These are phyloP conservation scores for Drosophila serrata DNA, from an alignment of 1,140 invertebrate species.

Conservation along the genomic window DNA sequence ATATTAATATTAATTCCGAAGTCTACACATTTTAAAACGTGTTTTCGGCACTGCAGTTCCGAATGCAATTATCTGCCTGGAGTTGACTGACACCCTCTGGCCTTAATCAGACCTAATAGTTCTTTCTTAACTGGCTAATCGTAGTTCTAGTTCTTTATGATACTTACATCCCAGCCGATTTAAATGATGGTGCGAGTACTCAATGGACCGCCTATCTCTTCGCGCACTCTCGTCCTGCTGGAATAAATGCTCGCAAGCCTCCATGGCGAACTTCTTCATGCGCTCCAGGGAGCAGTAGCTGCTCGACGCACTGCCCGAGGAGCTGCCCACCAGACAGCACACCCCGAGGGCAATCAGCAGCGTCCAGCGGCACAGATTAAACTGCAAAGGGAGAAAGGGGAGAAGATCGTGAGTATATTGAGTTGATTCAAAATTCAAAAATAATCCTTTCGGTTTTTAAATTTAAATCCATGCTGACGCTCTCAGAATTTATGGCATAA, in stretches of 20 bases:
- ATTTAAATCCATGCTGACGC: slow-evolving; percentile 35
- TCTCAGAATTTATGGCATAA: slow-evolving; percentile 49
- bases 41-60: slow-evolving; percentile 57
- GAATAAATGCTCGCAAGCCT: slow-evolving; percentile 78
- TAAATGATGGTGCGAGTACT: slow-evolving; percentile 47
- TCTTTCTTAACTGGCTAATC: neutral
- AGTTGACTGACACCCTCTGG: slow-evolving; percentile 75
- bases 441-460: slow-evolving; percentile 27
- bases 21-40: slow-evolving; percentile 32
- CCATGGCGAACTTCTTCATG: slow-evolving; percentile 75
- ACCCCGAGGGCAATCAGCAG: slow-evolving; percentile 50
- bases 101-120: slow-evolving; percentile 52
- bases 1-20: slow-evolving; percentile 30
- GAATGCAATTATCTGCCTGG: slow-evolving; percentile 39
- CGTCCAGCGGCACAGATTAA: slow-evolving; percentile 59
- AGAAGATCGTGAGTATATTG: slow-evolving; percentile 18
- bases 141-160: neutral
- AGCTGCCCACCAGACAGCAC: slow-evolving; percentile 44
- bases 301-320: slow-evolving; percentile 38
- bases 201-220: slow-evolving; percentile 67
- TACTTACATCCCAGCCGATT: slow-evolving; percentile 70
- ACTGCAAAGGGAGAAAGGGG: slow-evolving; percentile 41
- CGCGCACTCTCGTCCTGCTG: slow-evolving; percentile 59
- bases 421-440: slow-evolving; percentile 25
- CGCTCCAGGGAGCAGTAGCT: slow-evolving; percentile 70